Evolutionary conservation across 92 coral and sea anemone genomes (phyloP).

Genomic region (Zoanthus gigantus): DNA sequence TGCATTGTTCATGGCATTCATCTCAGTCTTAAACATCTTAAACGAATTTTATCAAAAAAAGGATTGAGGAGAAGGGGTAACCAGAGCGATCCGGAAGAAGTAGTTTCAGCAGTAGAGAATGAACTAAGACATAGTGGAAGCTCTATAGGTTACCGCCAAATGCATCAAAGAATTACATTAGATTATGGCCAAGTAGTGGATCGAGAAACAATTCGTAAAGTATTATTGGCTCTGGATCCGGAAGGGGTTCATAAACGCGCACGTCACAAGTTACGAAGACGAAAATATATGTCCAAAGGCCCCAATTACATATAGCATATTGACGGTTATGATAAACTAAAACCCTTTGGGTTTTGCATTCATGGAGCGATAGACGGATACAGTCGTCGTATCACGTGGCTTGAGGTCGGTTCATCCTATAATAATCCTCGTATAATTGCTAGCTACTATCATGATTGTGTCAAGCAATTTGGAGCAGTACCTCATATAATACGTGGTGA

Average conservation of each 20-base stretch:
- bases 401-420: constrained; percentile 67
- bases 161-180: constrained; percentile 68
- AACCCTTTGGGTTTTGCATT: constrained; percentile 46
- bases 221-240: constrained; percentile 62
- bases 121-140: constrained; percentile 64
- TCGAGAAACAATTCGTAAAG: constrained; percentile 60
- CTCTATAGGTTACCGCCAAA: constrained; percentile 71
- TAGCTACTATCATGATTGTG: constrained; percentile 60
- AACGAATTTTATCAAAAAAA: too few relatives aligned
- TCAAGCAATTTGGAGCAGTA: constrained; percentile 67
- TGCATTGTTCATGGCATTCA: constrained; percentile 61
- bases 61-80: too few relatives aligned
- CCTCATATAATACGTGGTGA: constrained; percentile 62
- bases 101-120: constrained; percentile 65
- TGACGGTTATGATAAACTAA: constrained; percentile 67
- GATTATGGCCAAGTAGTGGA: constrained; percentile 60
- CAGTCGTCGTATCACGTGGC: constrained; percentile 69
- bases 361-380: constrained; percentile 67
- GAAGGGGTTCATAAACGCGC: constrained; percentile 63
- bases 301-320: constrained; percentile 67
- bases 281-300: constrained; percentile 61
- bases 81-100: constrained; percentile 43
- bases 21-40: constrained; percentile 64
- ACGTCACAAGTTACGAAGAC: constrained; percentile 61
- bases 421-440: constrained; percentile 74